phyloP scores from a whole-genome alignment of 2,113 vertebrate genomes.

The Sigmodon hispidus region DNA sequence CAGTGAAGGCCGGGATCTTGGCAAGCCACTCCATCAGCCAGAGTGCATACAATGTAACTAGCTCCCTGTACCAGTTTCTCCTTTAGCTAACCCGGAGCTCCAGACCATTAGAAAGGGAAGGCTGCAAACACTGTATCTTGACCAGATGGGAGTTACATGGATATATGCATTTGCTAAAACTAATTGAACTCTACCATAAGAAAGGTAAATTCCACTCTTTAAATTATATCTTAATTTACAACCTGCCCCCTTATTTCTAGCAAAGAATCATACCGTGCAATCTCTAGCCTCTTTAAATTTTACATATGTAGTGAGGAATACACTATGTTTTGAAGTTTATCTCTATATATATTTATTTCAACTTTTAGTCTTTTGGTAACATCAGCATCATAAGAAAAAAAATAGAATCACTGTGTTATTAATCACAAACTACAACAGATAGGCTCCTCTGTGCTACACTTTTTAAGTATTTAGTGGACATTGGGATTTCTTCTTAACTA shows the following conservation, averaged over 20 bases:
- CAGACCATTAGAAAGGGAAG: background rate
- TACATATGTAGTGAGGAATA: background rate
- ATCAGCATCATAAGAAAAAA: background rate
- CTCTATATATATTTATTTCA: background rate
- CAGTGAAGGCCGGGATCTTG: background rate
- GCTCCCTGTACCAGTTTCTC: background rate
- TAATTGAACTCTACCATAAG: background rate
- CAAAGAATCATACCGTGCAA: background rate
- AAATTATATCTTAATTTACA: background rate
- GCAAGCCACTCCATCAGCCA: background rate
- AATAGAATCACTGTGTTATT: background rate
- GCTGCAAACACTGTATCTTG: background rate
- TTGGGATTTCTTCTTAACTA: background rate
- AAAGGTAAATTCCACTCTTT: background rate
- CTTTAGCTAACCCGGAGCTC: background rate
- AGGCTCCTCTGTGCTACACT: too few species aligned
- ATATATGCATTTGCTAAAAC: background rate
- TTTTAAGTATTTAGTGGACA: too few species aligned
- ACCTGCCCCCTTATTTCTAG: background rate
- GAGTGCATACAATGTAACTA: background rate
- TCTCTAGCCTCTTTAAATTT: background rate
- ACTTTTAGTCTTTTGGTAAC: background rate
- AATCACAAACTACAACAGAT: background rate
- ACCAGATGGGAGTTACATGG: background rate
- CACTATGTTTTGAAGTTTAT: background rate